phyloP scores from a whole-genome alignment of 2,888 invertebrate species.

The Tolmerus cingulatus region DNA sequence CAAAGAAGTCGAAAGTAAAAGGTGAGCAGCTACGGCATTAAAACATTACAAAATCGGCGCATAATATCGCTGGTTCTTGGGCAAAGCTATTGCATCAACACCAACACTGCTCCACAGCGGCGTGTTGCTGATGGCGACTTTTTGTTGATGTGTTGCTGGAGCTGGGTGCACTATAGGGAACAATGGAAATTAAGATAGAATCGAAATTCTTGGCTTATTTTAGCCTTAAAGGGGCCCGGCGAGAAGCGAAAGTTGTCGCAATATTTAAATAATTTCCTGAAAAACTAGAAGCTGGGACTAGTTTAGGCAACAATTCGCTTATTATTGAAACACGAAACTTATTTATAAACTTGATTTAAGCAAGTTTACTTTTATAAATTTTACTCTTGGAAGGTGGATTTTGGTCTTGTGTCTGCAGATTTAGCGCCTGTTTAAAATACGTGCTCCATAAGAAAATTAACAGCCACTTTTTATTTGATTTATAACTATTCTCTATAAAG shows the following conservation, averaged over 20 bases:
- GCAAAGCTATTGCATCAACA: not conserved
- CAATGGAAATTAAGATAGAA: not conserved
- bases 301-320: not conserved
- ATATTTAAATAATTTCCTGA: not conserved
- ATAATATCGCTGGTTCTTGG: conserved; percentile 4
- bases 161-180: not conserved
- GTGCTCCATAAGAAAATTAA: not conserved
- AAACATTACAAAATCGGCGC: conserved; percentile 31
- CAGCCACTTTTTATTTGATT: not conserved
- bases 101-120: not conserved
- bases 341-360: not conserved
- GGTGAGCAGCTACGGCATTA: conserved; percentile 22
- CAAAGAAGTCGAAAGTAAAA: conserved; percentile 30
- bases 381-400: not conserved
- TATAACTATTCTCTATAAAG: not conserved
- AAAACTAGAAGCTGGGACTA: not conserved
- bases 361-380: not conserved
- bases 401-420: not conserved
- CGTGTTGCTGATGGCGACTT: not conserved
- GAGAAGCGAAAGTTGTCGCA: not conserved
- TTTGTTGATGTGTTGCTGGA: not conserved
- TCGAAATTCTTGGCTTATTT: not conserved
- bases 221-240: not conserved
- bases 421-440: not conserved
- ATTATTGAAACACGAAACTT: not conserved